Base-by-base conservation (phyloP, 1,140 invertebrate species). In the Vollenhovia emeryi region DNA sequence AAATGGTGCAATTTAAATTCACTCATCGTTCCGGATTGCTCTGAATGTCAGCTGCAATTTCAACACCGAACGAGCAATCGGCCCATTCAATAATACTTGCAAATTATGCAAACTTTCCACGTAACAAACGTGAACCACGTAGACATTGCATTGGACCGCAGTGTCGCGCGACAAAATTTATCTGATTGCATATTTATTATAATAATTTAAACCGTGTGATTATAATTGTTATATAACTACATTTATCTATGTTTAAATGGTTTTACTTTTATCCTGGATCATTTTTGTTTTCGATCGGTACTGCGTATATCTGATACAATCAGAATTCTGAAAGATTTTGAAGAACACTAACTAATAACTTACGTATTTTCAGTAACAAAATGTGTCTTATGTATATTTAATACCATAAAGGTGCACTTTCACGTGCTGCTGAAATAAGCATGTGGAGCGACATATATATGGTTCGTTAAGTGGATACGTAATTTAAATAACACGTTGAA, bases 1-100 rank as follows among this genome's bases (percentile, higher is more conserved):
- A 96, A 91, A 90, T 94, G 93, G 85, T 95, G 95, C 30, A 96
- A 75, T 88, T 95, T 95, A 93, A 95, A 96, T 93, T 96, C 95
- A 91, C 95, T 95, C 95, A 96, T 96, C 89, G 84, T 91, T 40
- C 1, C 15, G 24, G n/a, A 52, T 24, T 59, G 13, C 5, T 64
- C 5, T 36, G 45, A 60, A 27, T 11, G 6, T 62, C 27, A 64
- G 36, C 18, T 64, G 11, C 24, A 36, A 45, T 13, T 27, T n/a
- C n/a, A n/a, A n/a, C n/a, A n/a, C n/a, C n/a, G n/a, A n/a, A n/a
- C n/a, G n/a, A n/a, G n/a, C n/a, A n/a, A 21, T 60, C 9, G 33
- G 24, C 8, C n/a, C 27, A 52, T 15, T 62, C 40, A n/a, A 64
- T 24, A 78, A 9, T 50, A 64, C 48, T 21, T 64, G 13, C 21